A percentile compares a stretch with the other conserved stretches of the same genome.
Conservation (phyloP, 2,888 invertebrate genomes). For the Ischnus inquisitorius region DNA sequence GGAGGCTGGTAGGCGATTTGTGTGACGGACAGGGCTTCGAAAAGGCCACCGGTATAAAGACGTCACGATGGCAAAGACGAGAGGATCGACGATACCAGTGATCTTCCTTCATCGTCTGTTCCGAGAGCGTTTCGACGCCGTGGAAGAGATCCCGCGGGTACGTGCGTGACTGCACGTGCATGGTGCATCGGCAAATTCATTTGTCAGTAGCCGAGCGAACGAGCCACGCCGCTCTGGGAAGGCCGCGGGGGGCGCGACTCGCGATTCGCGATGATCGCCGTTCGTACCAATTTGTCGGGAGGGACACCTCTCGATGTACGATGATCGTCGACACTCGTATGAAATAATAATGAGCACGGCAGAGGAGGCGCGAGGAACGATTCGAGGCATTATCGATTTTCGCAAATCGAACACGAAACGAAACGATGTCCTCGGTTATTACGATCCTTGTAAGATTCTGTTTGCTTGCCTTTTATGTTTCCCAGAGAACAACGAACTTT, state of each 20-base stretch:
- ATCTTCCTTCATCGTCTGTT: slow-evolving; percentile 55
- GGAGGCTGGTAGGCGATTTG: slow-evolving; percentile 82
- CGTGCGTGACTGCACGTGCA: slow-evolving; percentile 60
- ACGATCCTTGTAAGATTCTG: not conserved
- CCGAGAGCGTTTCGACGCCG: slow-evolving; percentile 37
- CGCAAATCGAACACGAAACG: slow-evolving; percentile 24
- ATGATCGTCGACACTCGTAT: slow-evolving; percentile 51
- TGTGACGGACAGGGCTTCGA: slow-evolving; percentile 79
- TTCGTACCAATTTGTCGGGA: slow-evolving; percentile 56
- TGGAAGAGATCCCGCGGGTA: slow-evolving; percentile 43
- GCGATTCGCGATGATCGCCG: slow-evolving; percentile 62
- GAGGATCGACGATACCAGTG: slow-evolving; percentile 52
- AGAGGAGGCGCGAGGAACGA: not conserved
- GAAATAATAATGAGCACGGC: slow-evolving; percentile 53
- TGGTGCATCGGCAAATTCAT: slow-evolving; percentile 82
- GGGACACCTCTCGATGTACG: slow-evolving; percentile 43
- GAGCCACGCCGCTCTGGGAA: slow-evolving; percentile 38
- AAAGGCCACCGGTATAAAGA: slow-evolving; percentile 79
- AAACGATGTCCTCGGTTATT: not conserved
- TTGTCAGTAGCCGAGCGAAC: slow-evolving; percentile 78
- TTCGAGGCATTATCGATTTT: slow-evolving; percentile 39
- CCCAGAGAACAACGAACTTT: not conserved
- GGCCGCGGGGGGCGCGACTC: slow-evolving; percentile 52
- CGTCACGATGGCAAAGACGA: slow-evolving; percentile 75
- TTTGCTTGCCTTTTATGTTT: not conserved